A percentile compares a stretch with the other conserved stretches of the same genome.
Evolutionary conservation across 2,113 vertebrate species (phyloP).

Genomic region (Nesospiza acunhae): DNA sequence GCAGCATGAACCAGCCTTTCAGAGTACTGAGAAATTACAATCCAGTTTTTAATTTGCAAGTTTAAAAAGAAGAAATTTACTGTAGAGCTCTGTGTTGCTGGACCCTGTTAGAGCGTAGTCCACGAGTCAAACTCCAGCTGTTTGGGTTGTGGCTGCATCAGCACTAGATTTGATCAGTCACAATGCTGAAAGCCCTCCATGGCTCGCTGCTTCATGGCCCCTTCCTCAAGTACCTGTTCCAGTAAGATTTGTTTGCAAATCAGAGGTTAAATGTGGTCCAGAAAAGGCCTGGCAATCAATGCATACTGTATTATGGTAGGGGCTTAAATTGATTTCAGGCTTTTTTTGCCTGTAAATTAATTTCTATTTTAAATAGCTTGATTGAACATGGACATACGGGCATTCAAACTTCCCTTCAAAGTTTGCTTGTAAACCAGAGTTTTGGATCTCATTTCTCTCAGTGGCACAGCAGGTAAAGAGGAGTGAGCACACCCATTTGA

Average conservation of each 20-base stretch:
- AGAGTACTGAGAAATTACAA: not conserved
- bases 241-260: not conserved
- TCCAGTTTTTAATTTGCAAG: not conserved
- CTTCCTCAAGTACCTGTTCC: not conserved
- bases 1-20: not conserved
- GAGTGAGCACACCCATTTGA: not conserved
- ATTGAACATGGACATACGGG: not conserved
- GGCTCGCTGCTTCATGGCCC: not conserved
- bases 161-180: not conserved
- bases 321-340: not conserved
- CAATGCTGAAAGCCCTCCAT: not conserved
- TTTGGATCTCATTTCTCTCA: not conserved
- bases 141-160: not conserved
- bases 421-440: not conserved
- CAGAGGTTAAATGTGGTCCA: not conserved
- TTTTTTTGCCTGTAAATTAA: not conserved
- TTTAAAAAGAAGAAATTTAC: not conserved
- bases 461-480: not conserved
- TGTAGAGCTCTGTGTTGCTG: not conserved
- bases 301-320: not conserved
- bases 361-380: not conserved
- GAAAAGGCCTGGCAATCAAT: not conserved
- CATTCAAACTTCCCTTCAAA: not conserved
- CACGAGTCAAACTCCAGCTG: not conserved
- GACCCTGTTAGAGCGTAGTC: not conserved